Percentiles rank a stretch among this genome's conserved stretches.
Conservation (phyloP, 2,888 invertebrate genomes). For the Eupithecia centaureata region DNA sequence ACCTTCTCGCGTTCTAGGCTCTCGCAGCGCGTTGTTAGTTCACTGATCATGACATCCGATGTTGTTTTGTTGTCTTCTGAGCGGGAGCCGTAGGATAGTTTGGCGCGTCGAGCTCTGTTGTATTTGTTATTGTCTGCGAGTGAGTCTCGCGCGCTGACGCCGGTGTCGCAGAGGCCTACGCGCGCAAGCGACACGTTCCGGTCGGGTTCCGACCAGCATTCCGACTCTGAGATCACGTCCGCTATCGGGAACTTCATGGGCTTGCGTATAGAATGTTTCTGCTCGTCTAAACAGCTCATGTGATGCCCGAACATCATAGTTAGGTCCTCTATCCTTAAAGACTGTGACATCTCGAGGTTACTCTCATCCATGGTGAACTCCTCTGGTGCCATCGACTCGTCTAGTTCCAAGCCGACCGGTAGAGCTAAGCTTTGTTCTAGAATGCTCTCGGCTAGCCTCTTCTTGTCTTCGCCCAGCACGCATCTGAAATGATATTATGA, state of each 20-base stretch:
- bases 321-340: conserved; percentile 74
- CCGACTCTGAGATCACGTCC: conserved; percentile 86
- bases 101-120: conserved; percentile 68
- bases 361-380: conserved; percentile 78
- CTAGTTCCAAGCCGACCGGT: conserved; percentile 76
- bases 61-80: conserved; percentile 76
- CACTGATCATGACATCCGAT: conserved; percentile 81
- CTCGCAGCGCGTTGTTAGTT: conserved; percentile 61
- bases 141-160: conserved; percentile 58
- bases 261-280: conserved; percentile 53
- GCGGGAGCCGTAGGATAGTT: conserved; percentile 71
- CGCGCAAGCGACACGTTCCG: conserved; percentile 91
- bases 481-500: conserved; percentile 56
- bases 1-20: conserved; percentile 65
- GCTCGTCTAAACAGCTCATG: conserved; percentile 62
- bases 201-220: conserved; percentile 95
- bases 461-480: conserved; percentile 79
- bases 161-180: conserved; percentile 85
- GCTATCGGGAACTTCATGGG: conserved; percentile 62
- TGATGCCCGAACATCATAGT: conserved; percentile 81
- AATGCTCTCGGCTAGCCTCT: conserved; percentile 77
- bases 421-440: conserved; percentile 78
- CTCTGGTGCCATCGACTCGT: conserved; percentile 77
- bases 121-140: conserved; percentile 65
- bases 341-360: conserved; percentile 73